Evolutionary conservation across 1,140 invertebrate genomes (phyloP).

Genomic region (Alviniconcha marisindica): DNA sequence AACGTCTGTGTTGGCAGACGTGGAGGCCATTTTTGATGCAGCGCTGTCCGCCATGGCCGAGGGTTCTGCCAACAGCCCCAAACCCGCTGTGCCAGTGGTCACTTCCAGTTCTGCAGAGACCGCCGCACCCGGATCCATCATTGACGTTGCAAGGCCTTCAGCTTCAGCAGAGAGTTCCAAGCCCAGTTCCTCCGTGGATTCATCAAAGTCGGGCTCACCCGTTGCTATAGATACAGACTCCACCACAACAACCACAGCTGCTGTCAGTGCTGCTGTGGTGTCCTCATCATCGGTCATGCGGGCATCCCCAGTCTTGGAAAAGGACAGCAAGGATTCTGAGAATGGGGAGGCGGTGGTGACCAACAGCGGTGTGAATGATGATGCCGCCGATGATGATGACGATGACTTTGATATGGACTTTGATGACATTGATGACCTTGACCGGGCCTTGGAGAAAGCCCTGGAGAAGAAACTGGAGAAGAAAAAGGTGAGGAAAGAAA

Average conservation of each 20-base stretch:
- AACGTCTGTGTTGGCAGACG: neutral
- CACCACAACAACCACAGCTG: neutral
- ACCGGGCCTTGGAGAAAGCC: conserved; percentile 67
- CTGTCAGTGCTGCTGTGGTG: neutral
- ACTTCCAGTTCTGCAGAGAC: neutral
- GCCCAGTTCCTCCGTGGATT: neutral
- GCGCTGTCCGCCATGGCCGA: neutral
- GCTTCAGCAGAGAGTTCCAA: neutral
- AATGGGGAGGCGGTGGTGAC: neutral
- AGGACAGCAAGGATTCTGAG: conserved; percentile 10
- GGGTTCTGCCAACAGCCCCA: neutral
- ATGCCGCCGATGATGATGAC: conserved; percentile 43
- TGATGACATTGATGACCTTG: conserved; percentile 73
- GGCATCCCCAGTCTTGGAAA: neutral
- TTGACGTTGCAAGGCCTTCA: neutral
- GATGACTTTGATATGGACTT: conserved; percentile 55
- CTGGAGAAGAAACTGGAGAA: conserved; percentile 69
- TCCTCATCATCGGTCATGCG: neutral
- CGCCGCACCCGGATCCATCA: neutral
- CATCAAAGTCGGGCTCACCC: neutral
- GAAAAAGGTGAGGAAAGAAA: conserved; percentile 60
- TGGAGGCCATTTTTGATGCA: conserved; percentile 13
- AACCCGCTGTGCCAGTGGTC: neutral
- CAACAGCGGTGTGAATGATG: conserved; percentile 29
- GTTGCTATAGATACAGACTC: neutral